Conservation (phyloP, 2,888 invertebrate genomes). For the Pyrgus malvae region DNA sequence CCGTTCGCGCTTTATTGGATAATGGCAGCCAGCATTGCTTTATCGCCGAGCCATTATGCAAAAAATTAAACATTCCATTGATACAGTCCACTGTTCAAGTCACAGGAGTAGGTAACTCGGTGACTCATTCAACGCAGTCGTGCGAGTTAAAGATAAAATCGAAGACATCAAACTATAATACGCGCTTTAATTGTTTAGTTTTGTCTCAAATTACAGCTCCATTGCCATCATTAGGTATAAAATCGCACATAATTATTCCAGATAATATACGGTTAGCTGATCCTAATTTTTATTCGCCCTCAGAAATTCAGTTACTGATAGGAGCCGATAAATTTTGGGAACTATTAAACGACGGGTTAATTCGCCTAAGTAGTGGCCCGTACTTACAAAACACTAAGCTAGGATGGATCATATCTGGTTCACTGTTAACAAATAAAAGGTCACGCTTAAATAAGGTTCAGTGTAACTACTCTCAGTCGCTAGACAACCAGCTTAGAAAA, state of each 20-base stretch:
- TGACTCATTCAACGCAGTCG: conserved; percentile 7
- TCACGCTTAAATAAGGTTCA: conserved; percentile 8
- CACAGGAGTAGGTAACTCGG: conserved; percentile 30
- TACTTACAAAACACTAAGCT: conserved; percentile 32
- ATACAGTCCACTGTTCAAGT: conserved; percentile 27
- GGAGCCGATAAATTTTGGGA: conserved; percentile 35
- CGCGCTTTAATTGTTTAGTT: conserved; percentile 29
- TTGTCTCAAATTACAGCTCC: conserved; percentile 22
- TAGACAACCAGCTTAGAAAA: conserved; percentile 25
- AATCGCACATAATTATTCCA: conserved; percentile 17
- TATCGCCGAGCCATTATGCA: conserved; percentile 24
- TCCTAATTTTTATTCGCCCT: conserved; percentile 28
- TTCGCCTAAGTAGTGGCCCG: conserved; percentile 31
- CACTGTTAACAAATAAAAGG: conserved; percentile 4
- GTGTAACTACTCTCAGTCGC: conserved; percentile 27
- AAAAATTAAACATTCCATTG: conserved; percentile 23
- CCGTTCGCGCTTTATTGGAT: conserved; percentile 31
- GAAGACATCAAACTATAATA: conserved; percentile 15
- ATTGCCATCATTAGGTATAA: conserved; percentile 18
- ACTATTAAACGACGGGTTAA: conserved; percentile 27
- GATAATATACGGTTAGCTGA: conserved; percentile 30
- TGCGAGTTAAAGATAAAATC: not conserved
- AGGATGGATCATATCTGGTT: conserved; percentile 34
- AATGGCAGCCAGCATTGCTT: conserved; percentile 35
- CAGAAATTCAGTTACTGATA: conserved; percentile 30